These are phyloP conservation scores for Merluccius polli DNA, from an alignment of 2,797 vertebrate species.

Conservation along the genomic window DNA sequence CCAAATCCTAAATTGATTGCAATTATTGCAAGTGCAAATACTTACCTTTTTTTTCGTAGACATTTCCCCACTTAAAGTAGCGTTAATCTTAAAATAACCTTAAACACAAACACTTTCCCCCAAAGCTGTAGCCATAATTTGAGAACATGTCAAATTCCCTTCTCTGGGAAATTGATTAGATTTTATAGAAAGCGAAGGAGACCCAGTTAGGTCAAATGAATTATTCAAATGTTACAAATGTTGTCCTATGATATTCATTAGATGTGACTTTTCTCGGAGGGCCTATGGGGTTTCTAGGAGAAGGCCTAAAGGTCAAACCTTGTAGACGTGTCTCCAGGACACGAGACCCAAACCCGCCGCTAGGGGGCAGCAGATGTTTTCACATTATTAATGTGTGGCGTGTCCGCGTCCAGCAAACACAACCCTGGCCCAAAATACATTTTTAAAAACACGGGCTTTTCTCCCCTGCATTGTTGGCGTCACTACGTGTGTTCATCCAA, in stretches of 20 bases:
- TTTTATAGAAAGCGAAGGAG: neutral
- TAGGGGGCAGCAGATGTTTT: slow-evolving; percentile 48
- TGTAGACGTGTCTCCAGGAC: neutral
- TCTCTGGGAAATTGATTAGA: neutral
- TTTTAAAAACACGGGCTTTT: neutral
- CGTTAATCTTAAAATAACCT: neutral
- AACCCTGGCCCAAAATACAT: neutral
- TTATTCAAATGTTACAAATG: neutral
- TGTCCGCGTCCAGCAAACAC: neutral
- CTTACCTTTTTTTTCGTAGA: too few species aligned
- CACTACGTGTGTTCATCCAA: neutral
- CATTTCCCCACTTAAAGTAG: neutral
- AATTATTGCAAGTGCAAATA: neutral
- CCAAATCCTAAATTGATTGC: neutral
- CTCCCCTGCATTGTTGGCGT: neutral
- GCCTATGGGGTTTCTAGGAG: too few species aligned
- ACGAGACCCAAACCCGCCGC: slow-evolving; percentile 15
- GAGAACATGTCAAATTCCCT: neutral
- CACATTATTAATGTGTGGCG: neutral
- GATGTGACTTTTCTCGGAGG: neutral
- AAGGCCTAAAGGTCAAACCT: slow-evolving; percentile 1
- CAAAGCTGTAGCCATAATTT: neutral
- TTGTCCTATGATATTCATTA: neutral
- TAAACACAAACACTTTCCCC: neutral
- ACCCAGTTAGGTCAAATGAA: neutral